These are phyloP conservation scores for Drosophila tripunctata DNA, from an alignment of 2,888 invertebrate species.

Conservation along the genomic window DNA sequence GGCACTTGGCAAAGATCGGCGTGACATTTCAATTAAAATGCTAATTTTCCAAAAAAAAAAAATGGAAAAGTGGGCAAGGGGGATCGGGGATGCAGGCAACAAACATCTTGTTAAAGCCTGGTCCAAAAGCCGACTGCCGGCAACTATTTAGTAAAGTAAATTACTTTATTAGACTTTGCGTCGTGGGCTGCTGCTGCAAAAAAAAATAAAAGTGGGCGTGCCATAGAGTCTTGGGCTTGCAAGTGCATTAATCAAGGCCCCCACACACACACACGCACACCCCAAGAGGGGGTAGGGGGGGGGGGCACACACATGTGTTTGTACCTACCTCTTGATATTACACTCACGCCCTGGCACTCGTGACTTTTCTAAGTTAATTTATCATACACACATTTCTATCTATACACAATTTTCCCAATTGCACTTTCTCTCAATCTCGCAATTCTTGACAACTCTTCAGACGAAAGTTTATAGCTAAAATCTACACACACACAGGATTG, in stretches of 20 bases:
- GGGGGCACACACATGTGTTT: constrained; percentile 19
- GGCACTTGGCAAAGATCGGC: constrained; percentile 68
- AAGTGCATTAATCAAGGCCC: constrained; percentile 78
- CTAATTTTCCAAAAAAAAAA: too few relatives aligned
- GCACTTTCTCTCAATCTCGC: constrained; percentile 42
- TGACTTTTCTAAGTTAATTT: constrained; percentile 77
- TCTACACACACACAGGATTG: constrained; percentile 36
- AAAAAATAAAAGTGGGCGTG: constrained; percentile 48
- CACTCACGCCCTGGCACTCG: constrained; percentile 76
- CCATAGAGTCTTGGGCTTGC: constrained; percentile 43
- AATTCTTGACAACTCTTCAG: constrained; percentile 23
- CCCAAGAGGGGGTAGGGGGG: too few relatives aligned
- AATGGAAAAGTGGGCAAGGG: constrained; percentile 26
- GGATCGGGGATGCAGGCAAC: constrained; percentile 4
- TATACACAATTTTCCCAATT: constrained; percentile 8
- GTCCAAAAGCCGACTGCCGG: constrained; percentile 57
- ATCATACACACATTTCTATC: constrained; percentile 51
- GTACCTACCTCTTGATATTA: constrained; percentile 58
- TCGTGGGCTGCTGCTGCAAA: constrained; percentile 51
- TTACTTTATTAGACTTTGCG: constrained; percentile 72
- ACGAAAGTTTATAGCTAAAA: constrained; percentile 49
- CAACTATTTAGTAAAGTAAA: constrained; percentile 76
- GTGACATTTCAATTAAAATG: constrained; percentile 82
- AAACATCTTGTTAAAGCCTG: constrained; percentile 62
- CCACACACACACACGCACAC: constrained; percentile 44